Conservation (phyloP, 1,140 invertebrate species). For the Portunus trituberculatus region DNA sequence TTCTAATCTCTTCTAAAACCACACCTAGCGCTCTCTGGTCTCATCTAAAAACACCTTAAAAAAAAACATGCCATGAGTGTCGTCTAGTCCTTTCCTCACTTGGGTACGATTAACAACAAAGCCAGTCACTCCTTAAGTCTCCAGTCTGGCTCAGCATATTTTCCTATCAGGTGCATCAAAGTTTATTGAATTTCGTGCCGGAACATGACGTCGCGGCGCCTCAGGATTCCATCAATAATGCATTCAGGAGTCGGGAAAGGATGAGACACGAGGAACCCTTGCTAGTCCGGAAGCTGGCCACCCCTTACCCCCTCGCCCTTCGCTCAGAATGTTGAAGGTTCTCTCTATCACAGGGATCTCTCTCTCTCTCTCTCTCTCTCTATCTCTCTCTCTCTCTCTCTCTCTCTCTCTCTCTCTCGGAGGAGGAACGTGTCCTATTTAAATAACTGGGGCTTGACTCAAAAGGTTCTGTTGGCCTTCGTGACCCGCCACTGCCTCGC, state of each 20-base stretch:
- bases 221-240: not conserved
- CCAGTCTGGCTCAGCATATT: constrained; percentile 20
- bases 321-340: too few species aligned
- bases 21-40: too few species aligned
- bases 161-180: not conserved
- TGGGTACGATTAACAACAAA: not conserved
- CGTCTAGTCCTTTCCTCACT: not conserved
- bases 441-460: too few species aligned
- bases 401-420: not conserved
- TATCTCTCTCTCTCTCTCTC: not conserved
- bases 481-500: too few species aligned
- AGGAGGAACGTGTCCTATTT: too few species aligned
- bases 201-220: constrained; percentile 15
- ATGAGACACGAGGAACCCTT: not conserved
- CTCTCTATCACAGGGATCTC: not conserved
- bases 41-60: too few species aligned
- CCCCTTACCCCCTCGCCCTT: too few species aligned
- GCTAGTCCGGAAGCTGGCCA: too few species aligned
- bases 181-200: not conserved
- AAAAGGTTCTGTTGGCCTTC: too few species aligned
- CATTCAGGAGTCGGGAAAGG: not conserved
- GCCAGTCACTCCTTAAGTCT: not conserved
- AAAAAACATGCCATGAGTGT: too few species aligned
- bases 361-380: not conserved
- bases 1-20: too few species aligned